Percentiles rank a stretch among this genome's conserved stretches.
These are phyloP conservation scores for Chaenodraco wilsoni DNA, from an alignment of 2,797 vertebrate genomes.

Conservation along the genomic window DNA sequence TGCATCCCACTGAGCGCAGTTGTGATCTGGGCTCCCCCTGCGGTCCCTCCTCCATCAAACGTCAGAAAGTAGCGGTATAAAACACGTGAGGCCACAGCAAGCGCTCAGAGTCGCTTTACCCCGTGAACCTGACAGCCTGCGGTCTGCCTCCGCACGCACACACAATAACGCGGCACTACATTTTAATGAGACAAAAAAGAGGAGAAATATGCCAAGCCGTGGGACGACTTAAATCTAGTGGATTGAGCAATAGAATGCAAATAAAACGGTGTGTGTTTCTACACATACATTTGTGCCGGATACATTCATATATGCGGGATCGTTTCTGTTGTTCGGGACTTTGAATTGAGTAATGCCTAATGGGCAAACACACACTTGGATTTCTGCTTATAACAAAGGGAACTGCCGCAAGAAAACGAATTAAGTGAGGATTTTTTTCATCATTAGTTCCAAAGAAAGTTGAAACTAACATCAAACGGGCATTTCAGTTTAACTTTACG, in stretches of 20 bases:
- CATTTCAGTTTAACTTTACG: conserved; percentile 15
- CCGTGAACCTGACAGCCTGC: conserved; percentile 61
- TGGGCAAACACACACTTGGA: conserved; percentile 62
- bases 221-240: conserved; percentile 29
- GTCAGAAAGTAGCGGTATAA: conserved; percentile 88
- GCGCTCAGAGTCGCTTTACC: conserved; percentile 56
- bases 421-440: conserved; percentile 26
- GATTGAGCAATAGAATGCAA: conserved; percentile 61
- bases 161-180: conserved; percentile 26
- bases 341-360: conserved; percentile 55
- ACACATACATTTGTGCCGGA: conserved; percentile 48
- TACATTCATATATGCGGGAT: conserved; percentile 28
- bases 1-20: conserved; percentile 29
- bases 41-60: conserved; percentile 86
- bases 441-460: conserved; percentile 16
- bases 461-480: conserved; percentile 12
- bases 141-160: conserved; percentile 48
- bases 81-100: conserved; percentile 71
- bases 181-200: conserved; percentile 53
- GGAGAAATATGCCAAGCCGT: conserved; percentile 31
- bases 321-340: conserved; percentile 44
- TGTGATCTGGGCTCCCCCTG: conserved; percentile 48
- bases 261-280: conserved; percentile 35
- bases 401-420: conserved; percentile 43
- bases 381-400: conserved; percentile 52